Percentiles rank a stretch among this genome's conserved stretches.
These are phyloP conservation scores for Maconellicoccus hirsutus DNA, from an alignment of 1,140 invertebrate species.

Conservation along the genomic window DNA sequence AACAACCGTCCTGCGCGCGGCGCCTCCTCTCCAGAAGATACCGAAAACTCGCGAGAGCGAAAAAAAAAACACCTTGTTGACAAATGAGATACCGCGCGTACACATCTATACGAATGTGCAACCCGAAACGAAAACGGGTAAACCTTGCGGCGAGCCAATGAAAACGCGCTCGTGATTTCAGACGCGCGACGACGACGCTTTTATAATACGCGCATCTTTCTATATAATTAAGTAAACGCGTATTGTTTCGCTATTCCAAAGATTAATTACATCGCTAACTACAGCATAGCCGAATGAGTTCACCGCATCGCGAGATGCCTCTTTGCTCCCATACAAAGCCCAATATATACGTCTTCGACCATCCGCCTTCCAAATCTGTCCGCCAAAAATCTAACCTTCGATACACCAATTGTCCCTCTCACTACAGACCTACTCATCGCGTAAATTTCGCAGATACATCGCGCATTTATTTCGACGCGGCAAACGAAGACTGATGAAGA, in stretches of 20 bases:
- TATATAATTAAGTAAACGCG: neutral
- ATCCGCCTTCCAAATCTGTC: too few relatives aligned
- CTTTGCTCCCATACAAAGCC: neutral
- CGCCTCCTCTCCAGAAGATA: too few relatives aligned
- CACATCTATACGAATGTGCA: too few relatives aligned
- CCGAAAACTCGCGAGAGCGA: too few relatives aligned
- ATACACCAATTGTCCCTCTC: too few relatives aligned
- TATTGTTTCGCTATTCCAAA: neutral
- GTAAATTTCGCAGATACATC: constrained; percentile 54
- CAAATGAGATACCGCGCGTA: neutral
- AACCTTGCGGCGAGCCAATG: neutral
- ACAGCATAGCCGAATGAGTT: neutral
- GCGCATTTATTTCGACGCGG: constrained; percentile 77
- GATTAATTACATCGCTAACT: neutral
- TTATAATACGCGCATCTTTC: too few relatives aligned
- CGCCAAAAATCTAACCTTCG: too few relatives aligned
- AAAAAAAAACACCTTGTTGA: neutral
- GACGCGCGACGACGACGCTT: neutral
- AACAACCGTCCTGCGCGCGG: too few relatives aligned
- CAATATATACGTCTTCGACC: neutral
- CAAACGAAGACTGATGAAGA: constrained; percentile 69
- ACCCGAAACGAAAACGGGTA: neutral
- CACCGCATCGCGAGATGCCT: neutral
- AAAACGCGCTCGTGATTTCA: neutral
- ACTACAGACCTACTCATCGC: constrained; percentile 1